phyloP scores from a whole-genome alignment of 2,113 vertebrate genomes.

The Tupaia tana region DNA sequence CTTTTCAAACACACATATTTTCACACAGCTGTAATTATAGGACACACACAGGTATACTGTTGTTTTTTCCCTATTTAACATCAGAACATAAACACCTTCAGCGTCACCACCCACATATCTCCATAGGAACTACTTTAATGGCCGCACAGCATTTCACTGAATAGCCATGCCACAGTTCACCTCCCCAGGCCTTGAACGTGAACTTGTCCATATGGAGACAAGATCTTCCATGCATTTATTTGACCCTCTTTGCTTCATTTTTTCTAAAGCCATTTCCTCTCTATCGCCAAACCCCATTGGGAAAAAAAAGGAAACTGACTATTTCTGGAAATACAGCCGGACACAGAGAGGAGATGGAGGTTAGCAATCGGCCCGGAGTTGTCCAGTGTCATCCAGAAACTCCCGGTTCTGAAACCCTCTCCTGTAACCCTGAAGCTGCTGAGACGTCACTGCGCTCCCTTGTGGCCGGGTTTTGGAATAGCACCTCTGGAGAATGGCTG shows the following conservation, averaged over 20 bases:
- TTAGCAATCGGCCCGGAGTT: not conserved
- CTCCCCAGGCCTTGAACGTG: not conserved
- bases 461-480: not conserved
- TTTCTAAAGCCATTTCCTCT: rapidly evolving
- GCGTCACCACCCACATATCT: not conserved
- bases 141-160: too few relatives aligned
- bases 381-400: not conserved
- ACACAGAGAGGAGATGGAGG: not conserved
- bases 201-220: not conserved
- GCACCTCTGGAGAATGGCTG: not conserved
- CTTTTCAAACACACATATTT: not conserved
- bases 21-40: not conserved
- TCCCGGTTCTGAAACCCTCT: not conserved
- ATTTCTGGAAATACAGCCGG: not conserved
- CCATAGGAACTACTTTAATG: not conserved
- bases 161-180: too few relatives aligned
- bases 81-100: not conserved
- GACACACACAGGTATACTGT: not conserved
- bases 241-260: not conserved
- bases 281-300: not conserved
- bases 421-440: not conserved
- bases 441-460: not conserved
- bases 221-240: rapidly evolving
- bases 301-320: not conserved
- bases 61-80: not conserved